A percentile compares a stretch with the other conserved stretches of the same genome.
Conservation (phyloP, 2,113 vertebrate genomes). For the Paradoxurus hermaphroditus region DNA sequence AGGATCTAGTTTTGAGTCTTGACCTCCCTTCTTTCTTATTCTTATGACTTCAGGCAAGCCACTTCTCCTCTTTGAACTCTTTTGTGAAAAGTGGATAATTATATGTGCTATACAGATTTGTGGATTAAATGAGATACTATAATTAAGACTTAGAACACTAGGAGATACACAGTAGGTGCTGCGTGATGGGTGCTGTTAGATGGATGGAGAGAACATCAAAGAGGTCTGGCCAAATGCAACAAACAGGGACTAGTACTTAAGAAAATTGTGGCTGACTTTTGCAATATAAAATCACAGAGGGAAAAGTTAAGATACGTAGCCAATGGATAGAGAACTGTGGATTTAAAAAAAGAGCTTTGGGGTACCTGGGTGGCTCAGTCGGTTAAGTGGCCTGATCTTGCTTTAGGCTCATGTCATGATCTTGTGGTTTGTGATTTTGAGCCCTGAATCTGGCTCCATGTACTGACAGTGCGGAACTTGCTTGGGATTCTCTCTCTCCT, state of each 20-base stretch:
- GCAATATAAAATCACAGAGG: neutral
- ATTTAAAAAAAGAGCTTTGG: neutral
- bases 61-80: neutral
- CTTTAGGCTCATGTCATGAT: no score
- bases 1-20: neutral
- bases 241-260: neutral
- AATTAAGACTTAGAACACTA: neutral
- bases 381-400: no score
- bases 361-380: no score
- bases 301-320: neutral
- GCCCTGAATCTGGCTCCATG: no score
- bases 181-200: neutral
- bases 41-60: neutral
- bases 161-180: neutral
- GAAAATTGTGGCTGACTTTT: neutral
- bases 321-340: neutral
- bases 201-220: neutral
- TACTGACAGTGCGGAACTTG: no score
- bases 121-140: neutral
- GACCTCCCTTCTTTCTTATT: neutral
- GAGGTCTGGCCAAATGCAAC: neutral
- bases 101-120: neutral
- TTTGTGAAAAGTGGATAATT: neutral
- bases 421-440: no score
- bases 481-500: no score